Evolutionary conservation across 1,140 invertebrate genomes (phyloP).

Genomic region (Laodelphax striatellus): DNA sequence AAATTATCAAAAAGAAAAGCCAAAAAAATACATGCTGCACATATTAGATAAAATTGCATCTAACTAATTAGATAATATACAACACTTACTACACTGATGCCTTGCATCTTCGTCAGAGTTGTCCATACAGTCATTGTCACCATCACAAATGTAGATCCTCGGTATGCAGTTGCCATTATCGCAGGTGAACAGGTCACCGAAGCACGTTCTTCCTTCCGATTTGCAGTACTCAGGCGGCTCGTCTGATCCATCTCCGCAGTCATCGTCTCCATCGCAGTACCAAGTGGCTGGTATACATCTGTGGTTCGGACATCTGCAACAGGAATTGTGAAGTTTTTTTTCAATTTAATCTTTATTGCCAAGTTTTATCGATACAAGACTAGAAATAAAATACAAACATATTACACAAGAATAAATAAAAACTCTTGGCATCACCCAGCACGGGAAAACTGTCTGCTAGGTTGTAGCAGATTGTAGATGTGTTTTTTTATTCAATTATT

Average conservation of each 20-base stretch:
- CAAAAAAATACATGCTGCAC: no score
- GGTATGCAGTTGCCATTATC: constrained; percentile 96
- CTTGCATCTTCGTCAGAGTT: constrained; percentile 82
- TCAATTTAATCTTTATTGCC: no score
- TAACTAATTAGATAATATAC: no score
- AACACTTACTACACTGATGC: constrained; percentile 77
- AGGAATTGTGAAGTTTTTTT: background rate
- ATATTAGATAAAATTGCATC: no score
- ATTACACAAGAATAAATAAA: no score
- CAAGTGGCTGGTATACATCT: constrained; percentile 82
- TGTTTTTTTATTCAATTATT: no score
- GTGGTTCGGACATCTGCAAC: constrained; percentile 61
- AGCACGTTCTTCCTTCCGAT: constrained; percentile 87
- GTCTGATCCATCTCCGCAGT: constrained; percentile 81
- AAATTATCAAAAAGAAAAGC: no score
- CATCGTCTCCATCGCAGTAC: constrained; percentile 84
- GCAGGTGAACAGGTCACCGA: constrained; percentile 89
- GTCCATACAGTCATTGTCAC: constrained; percentile 89
- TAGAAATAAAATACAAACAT: no score
- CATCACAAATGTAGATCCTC: constrained; percentile 93
- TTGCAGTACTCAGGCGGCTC: constrained; percentile 87
- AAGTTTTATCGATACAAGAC: no score
- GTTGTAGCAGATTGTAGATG: no score
- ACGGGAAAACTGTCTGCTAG: no score
- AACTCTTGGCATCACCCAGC: no score